Evolutionary conservation across 2,113 vertebrate genomes (phyloP), one percentile per base, ranked within the genome.

Genomic region (Dascyllus trimaculatus): DNA sequence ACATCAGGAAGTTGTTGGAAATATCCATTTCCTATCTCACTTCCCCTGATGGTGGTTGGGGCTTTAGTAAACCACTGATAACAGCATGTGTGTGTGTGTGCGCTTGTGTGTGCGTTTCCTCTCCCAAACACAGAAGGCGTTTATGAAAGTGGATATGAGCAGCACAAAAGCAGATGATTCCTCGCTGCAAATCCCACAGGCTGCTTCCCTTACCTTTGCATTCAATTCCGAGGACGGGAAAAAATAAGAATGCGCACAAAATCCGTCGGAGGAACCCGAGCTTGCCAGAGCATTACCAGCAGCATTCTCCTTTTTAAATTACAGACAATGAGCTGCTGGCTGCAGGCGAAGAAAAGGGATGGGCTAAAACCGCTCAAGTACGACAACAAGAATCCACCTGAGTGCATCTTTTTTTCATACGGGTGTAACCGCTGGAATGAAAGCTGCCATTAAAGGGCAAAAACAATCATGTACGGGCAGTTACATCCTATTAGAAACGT

Each of bases 1-100:
- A 93, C 84, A 60, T 80, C 45, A 80, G 96, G 96, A 97, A 97
- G 96, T 96, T 93, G 92, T 97, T 96, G 93, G 91, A 93, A 93
- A 88, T 85, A 95, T 77, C 56, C 79, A 87, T 92, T 97, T 97
- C 96, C 96, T 92, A 91, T 95, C 93, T 93, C 88, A 86, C 87
- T 94, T 91, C 87, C 85, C 62, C 78, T 68, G 21, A 85, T 78
- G 88, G 93, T 80, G 11, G 60, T 75, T 45, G 62, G 38, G 81
- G 87, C 78, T 82, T 91, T 89, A 73, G 54, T 89, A 77, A 92
- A 91, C 73, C 78, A 52, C 72, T 69, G 93, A 75, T 58, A 83
- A 78, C 66, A 57, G 46, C 51, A 32, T 69, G 40, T 43, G 59
- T 70, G 72, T 60, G 82, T 64, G 54, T 80, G 29, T 78, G 29